Evolutionary conservation across 2,113 vertebrate genomes (phyloP).

Genomic region (Nansenia antarctica): DNA sequence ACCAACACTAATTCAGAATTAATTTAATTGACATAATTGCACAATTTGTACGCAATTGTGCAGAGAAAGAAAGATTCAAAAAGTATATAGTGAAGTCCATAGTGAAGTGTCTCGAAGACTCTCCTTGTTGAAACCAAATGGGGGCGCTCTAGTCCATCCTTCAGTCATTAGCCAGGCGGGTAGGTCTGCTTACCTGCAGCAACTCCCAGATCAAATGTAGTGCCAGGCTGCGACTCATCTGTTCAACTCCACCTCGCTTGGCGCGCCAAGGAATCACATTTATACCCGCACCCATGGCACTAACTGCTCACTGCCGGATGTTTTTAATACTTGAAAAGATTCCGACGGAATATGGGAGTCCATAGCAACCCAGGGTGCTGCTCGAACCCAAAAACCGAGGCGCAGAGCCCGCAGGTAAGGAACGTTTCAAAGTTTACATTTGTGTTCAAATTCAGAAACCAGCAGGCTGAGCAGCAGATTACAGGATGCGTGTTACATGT

Average conservation of each 20-base stretch:
- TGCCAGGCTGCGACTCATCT: neutral
- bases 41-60: neutral
- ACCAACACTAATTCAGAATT: neutral
- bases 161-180: neutral
- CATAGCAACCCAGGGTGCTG: conserved; percentile 13
- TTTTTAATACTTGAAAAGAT: neutral
- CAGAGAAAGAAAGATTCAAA: neutral
- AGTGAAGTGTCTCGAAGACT: neutral
- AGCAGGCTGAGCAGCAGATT: neutral
- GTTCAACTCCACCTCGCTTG: neutral
- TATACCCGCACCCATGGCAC: neutral
- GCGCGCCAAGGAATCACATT: neutral
- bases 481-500: too few species aligned
- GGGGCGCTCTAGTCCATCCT: neutral
- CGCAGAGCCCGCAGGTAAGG: conserved; percentile 25
- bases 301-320: neutral
- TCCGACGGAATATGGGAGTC: conserved; percentile 21
- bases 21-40: neutral
- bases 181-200: neutral
- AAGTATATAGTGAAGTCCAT: neutral
- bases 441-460: neutral
- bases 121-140: neutral
- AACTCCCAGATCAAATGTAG: neutral
- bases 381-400: conserved; percentile 9
- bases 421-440: conserved; percentile 6